Base-by-base conservation (phyloP, 2,797 vertebrate species). In the Oreonectes daqikongensis region DNA sequence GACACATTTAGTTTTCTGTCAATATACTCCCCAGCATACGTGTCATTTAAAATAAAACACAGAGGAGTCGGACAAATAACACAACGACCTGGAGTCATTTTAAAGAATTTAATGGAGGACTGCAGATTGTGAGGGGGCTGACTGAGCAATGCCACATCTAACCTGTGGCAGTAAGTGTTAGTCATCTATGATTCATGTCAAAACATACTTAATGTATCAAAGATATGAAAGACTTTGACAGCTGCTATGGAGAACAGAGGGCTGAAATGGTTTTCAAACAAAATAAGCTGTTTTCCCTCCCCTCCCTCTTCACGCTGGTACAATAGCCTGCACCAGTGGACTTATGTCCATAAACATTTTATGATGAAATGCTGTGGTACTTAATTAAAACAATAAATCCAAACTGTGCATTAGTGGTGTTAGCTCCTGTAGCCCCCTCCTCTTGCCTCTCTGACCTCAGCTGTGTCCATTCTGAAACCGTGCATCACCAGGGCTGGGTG, bases 301-400 rank as follows among this genome's bases (percentile, higher is more conserved):
- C 35, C 20, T 60, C 50, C 73, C 26, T 35, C 60, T 48, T n/a
- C 66, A 48, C 48, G 18, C 35, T 68, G 75, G 14, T 38, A 82
- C 65, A 69, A 78, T 70, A 90, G 91, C 92, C 90, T 91, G 93
- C 91, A 88, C 90, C 72, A 63, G 69, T 91, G 92, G 91, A 93
- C 92, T 92, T 94, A 89, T 89, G 89, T 91, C 93, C 89, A 94
- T 94, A 95, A 95, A 95, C 93, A 93, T 89, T 95, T 94, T 95
- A 95, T 95, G 94, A 95, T 94, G 92, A 92, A 94, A 93, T 94
- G 93, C 92, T 90, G 91, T 72, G 85, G 81, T 89, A 91, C 94
- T 94, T 95, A 95, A 96, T 95, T 95, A 95, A 95, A 96, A 95
- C 94, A 93, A 95, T 95, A 96, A 95, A 96, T 96, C 94, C 93